phyloP scores from a whole-genome alignment of 2,888 invertebrate genomes.

The Entomobrya multifasciata region DNA sequence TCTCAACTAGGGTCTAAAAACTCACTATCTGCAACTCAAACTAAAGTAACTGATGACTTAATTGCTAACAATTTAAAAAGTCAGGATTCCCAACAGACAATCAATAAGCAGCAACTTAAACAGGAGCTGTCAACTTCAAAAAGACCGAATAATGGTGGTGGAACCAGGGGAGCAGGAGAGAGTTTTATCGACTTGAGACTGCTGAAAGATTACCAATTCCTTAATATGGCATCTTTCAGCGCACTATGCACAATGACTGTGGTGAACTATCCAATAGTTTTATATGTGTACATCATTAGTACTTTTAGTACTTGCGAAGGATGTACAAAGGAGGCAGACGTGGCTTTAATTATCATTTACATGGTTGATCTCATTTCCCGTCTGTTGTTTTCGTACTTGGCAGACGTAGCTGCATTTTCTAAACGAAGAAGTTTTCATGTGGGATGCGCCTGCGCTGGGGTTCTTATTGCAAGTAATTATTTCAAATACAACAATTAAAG shows the following conservation, averaged over 20 bases:
- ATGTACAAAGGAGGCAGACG: slow-evolving; percentile 52
- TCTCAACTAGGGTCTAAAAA: slow-evolving; percentile 60
- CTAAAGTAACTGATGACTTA: not conserved
- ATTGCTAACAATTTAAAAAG: slow-evolving; percentile 4
- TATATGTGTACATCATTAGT: slow-evolving; percentile 67
- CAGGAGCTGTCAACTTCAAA: not conserved
- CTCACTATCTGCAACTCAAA: not conserved
- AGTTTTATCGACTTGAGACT: slow-evolving; percentile 73
- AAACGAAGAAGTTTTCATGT: slow-evolving; percentile 69
- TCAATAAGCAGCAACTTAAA: not conserved
- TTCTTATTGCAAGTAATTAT: slow-evolving; percentile 72
- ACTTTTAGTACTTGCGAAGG: slow-evolving; percentile 6
- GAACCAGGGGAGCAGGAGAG: slow-evolving; percentile 59
- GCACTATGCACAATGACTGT: slow-evolving; percentile 69
- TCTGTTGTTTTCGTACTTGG: slow-evolving; percentile 74
- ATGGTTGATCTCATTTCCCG: slow-evolving; percentile 75
- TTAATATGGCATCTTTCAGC: slow-evolving; percentile 73
- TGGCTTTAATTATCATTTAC: slow-evolving; percentile 70
- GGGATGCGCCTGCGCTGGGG: slow-evolving; percentile 53
- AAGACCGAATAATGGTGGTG: not conserved
- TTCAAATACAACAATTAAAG: not conserved
- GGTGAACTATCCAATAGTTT: slow-evolving; percentile 74
- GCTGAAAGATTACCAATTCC: slow-evolving; percentile 63
- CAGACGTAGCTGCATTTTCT: slow-evolving; percentile 72
- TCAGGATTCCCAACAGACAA: not conserved